Evolutionary conservation across 2,113 vertebrate genomes (phyloP).

Genomic region (Onychostoma macrolepis): DNA sequence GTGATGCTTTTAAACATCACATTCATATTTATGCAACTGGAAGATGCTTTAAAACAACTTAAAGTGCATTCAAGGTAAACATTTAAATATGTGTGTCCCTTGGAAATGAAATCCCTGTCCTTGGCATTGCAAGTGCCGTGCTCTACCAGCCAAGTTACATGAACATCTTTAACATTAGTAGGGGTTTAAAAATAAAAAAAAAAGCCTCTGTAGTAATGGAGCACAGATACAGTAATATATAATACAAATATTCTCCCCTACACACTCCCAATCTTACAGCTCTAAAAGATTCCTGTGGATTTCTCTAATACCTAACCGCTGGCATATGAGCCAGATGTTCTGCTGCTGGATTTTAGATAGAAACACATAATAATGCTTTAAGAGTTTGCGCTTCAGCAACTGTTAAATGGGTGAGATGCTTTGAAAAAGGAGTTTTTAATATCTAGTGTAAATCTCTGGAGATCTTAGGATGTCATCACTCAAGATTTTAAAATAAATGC

Average conservation of each 20-base stretch:
- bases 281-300: constrained; percentile 37
- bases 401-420: background rate
- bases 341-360: constrained; percentile 21
- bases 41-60: background rate
- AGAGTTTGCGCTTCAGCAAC: constrained; percentile 10
- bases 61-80: background rate
- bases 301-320: constrained; percentile 39
- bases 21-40: background rate
- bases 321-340: constrained; percentile 40
- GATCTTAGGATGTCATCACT: background rate
- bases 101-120: background rate
- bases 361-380: constrained; percentile 30
- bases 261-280: background rate
- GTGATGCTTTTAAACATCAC: background rate
- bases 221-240: background rate
- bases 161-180: background rate
- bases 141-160: background rate
- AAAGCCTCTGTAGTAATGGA: background rate
- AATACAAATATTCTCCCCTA: background rate
- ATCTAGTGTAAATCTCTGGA: constrained; percentile 1
- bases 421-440: constrained; percentile 4
- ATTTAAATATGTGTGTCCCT: background rate
- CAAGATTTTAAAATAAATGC: background rate
- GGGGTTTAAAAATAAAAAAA: background rate
- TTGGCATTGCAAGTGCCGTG: background rate